These are phyloP conservation scores for Hermaeophaga mercurialis DNA, from an alignment of 2,888 invertebrate species.

Conservation along the genomic window DNA sequence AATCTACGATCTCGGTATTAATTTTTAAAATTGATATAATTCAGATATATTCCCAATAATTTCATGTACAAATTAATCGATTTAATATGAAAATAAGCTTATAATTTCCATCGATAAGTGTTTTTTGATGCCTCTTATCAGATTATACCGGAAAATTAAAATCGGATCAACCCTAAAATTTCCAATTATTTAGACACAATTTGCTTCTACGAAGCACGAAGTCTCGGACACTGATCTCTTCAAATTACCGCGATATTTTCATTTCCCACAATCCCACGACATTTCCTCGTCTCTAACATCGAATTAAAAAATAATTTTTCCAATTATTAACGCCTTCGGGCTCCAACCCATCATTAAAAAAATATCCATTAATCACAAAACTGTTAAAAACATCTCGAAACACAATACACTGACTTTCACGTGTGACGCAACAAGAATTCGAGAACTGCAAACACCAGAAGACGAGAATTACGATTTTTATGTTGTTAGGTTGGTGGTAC, in stretches of 20 bases:
- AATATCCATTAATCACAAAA: conserved; percentile 6
- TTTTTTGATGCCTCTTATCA: too few relatives aligned
- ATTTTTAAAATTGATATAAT: too few relatives aligned
- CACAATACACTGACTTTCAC: conserved; percentile 26
- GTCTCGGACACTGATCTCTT: too few relatives aligned
- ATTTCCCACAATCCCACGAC: not conserved
- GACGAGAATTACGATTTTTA: conserved; percentile 9
- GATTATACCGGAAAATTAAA: too few relatives aligned
- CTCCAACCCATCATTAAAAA: conserved; percentile 3
- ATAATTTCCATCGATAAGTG: too few relatives aligned
- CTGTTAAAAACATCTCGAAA: not conserved
- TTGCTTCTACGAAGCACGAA: too few relatives aligned
- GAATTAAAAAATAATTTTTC: not conserved
- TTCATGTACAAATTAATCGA: too few relatives aligned
- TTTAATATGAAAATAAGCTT: too few relatives aligned
- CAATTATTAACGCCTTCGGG: not conserved
- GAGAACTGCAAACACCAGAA: not conserved
- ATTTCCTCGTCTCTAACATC: not conserved
- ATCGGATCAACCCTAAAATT: too few relatives aligned
- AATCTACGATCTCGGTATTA: too few relatives aligned
- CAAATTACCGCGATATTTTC: not conserved
- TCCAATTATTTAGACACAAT: too few relatives aligned
- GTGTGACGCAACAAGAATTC: conserved; percentile 17
- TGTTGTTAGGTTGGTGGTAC: conserved; percentile 26
- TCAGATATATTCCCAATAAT: too few relatives aligned